A percentile compares a stretch with the other conserved stretches of the same genome.
phyloP scores from a whole-genome alignment of 2,113 vertebrate genomes.

The Tursiops truncatus region DNA sequence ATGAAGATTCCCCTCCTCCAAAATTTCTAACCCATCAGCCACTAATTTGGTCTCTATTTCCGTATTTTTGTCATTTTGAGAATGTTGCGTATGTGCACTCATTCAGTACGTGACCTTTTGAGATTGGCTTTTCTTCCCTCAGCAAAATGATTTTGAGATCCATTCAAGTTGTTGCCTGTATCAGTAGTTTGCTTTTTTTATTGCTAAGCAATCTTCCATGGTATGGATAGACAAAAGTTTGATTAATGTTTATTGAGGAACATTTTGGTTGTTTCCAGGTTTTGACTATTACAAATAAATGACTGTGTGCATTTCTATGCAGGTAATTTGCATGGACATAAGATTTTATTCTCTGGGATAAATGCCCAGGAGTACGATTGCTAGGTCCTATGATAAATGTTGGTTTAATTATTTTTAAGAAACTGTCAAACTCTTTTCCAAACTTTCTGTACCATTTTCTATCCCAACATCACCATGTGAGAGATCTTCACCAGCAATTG shows the following conservation, averaged over 20 bases:
- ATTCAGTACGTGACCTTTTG: background rate
- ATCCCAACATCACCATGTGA: background rate
- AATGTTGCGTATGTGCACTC: background rate
- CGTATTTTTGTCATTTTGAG: background rate
- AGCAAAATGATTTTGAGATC: background rate
- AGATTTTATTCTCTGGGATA: background rate
- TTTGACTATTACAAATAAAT: background rate
- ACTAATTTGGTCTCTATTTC: background rate
- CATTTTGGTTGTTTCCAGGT: background rate
- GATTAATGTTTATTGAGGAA: background rate
- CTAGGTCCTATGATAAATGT: background rate
- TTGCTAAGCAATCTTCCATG: background rate
- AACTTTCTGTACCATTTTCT: background rate
- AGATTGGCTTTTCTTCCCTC: background rate
- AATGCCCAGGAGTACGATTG: background rate
- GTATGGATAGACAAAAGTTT: background rate
- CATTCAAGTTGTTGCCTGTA: background rate
- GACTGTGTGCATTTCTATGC: background rate
- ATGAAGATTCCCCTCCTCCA: background rate
- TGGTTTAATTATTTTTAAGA: background rate
- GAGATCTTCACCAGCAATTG: background rate
- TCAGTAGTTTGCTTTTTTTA: background rate
- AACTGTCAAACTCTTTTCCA: background rate
- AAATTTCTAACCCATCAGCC: background rate
- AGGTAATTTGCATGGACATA: background rate